Base-by-base conservation (phyloP, 1,140 invertebrate species). In the Lasioglossum albipes region DNA sequence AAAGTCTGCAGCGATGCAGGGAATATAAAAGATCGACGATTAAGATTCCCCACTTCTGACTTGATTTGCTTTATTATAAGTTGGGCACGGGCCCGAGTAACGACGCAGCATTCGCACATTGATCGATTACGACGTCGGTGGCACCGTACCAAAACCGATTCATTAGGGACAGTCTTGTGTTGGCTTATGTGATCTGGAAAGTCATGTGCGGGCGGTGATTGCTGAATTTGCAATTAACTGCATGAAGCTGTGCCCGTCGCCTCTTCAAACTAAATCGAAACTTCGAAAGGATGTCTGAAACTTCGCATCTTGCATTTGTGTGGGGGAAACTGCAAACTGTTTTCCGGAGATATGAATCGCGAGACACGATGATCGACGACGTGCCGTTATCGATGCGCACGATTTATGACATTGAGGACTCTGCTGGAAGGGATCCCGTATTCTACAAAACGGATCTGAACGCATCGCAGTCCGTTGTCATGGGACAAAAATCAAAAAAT, bases 131-230 rank as follows among this genome's bases (percentile, higher is more conserved):
- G 67, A 64, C 36, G 52, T 62, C 61, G 42, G 61, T 71, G 64
- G 74, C 52, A 74, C 59, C n/a, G 69, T 68, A 70, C 65, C 75
- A 81, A 75, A 79, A 71, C 71, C 75, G 75, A 85, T 85, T 86
- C 75, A 85, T 86, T 85, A 86, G 67, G 65, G 64, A 57, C 36
- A 54, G 67, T 59, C 45, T 54, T 57, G 71, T 54, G 52, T 61
- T 54, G 36, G 62, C 61, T 82, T 66, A 83, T 64, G 75, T 72
- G 84, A 85, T 73, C 75, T 79, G 78, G 61, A 54, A 71, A 54
- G 49, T 64, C 73, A 64, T 81, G 61, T 71, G 67, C 45, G 70
- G 73, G 59, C 65, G 61, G 64, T 86, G 84, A 85, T 85, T 83
- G 74, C 70, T 85, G 84, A 66, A 86, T 73, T 75, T 59, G 65